phyloP scores from a whole-genome alignment of 2,888 invertebrate species.

The Lampropteryx suffumata region DNA sequence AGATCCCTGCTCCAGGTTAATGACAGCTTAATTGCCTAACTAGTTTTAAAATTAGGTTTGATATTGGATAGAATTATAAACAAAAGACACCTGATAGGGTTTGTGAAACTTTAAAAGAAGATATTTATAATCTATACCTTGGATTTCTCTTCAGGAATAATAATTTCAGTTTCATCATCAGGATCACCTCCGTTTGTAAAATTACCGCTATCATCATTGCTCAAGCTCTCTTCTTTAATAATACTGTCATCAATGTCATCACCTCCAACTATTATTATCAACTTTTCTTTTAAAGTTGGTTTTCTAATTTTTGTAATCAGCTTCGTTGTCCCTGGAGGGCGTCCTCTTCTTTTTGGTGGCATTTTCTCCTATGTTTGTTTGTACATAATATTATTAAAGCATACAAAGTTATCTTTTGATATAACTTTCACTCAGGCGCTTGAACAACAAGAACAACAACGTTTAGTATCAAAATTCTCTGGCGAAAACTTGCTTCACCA shows the following conservation, averaged over 20 bases:
- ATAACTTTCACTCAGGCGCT: constrained; percentile 78
- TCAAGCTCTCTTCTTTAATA: constrained; percentile 16
- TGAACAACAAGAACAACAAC: constrained; percentile 6
- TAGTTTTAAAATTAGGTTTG: too few relatives aligned
- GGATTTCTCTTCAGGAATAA: constrained; percentile 9
- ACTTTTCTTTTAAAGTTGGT: constrained; percentile 19
- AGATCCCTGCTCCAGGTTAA: too few relatives aligned
- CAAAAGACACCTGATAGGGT: too few relatives aligned
- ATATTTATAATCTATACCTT: too few relatives aligned
- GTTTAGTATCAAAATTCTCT: constrained; percentile 18
- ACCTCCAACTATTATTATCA: constrained; percentile 11
- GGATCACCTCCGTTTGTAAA: constrained; percentile 24
- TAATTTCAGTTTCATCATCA: constrained; percentile 16
- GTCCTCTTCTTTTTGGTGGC: constrained; percentile 64
- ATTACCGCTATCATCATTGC: constrained; percentile 22
- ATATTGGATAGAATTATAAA: too few relatives aligned
- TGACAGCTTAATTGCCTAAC: too few relatives aligned
- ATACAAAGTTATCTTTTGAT: constrained; percentile 54
- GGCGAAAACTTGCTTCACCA: constrained; percentile 34
- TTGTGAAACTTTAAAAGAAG: too few relatives aligned
- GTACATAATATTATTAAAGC: constrained; percentile 5
- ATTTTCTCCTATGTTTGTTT: constrained; percentile 43
- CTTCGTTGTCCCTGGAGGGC: constrained; percentile 51
- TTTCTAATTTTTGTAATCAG: constrained; percentile 38
- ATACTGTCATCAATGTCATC: constrained; percentile 16